phyloP scores from a whole-genome alignment of 2,113 vertebrate species.

The Oxyruncus cristatus region DNA sequence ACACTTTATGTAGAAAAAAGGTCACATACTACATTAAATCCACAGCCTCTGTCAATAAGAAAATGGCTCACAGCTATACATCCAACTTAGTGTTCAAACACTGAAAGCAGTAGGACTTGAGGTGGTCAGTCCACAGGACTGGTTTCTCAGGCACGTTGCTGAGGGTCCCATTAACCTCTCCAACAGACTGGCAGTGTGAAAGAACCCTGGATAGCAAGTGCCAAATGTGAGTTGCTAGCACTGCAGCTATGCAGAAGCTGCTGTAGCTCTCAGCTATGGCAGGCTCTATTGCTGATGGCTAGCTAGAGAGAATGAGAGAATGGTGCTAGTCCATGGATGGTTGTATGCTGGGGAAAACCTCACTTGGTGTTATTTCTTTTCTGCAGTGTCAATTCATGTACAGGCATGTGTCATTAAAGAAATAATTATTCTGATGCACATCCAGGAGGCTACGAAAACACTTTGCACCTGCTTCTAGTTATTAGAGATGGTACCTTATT shows the following conservation, averaged over 20 bases:
- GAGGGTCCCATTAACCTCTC: neutral
- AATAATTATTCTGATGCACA: neutral
- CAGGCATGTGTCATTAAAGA: neutral
- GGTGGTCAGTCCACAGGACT: neutral
- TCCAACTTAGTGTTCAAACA: neutral
- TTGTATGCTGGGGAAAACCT: neutral
- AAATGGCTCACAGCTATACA: neutral
- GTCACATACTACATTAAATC: neutral
- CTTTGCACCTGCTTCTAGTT: accelerated
- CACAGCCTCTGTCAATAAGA: neutral
- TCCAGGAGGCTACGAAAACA: neutral
- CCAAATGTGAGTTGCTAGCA: neutral
- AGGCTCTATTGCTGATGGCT: neutral
- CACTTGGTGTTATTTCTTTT: neutral
- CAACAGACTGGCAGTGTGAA: accelerated
- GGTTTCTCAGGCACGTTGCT: neutral
- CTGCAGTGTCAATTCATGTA: neutral
- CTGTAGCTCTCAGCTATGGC: neutral
- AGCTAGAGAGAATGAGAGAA: neutral
- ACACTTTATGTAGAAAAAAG: neutral
- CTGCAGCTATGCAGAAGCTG: neutral
- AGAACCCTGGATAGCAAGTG: neutral
- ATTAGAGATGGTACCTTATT: neutral
- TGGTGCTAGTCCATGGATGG: neutral
- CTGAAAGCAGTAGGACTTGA: accelerated